phyloP scores from a whole-genome alignment of 2,797 vertebrate genomes.

The Acanthornis magna region DNA sequence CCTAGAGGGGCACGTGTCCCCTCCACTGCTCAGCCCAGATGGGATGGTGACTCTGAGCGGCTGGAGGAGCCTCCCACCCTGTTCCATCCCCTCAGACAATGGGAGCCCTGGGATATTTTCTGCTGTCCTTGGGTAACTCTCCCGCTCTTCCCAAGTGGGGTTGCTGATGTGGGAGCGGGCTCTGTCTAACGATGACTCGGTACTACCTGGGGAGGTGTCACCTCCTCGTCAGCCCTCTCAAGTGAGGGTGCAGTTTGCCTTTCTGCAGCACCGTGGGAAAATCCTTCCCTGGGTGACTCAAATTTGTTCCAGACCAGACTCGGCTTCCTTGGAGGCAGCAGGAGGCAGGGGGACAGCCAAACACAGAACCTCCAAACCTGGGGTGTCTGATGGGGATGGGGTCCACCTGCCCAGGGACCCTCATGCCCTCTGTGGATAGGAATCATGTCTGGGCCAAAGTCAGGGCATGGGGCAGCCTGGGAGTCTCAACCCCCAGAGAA shows the following conservation, averaged over 20 bases:
- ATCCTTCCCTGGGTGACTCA: constrained; percentile 27
- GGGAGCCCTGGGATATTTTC: background rate
- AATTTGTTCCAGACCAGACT: background rate
- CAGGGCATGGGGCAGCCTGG: background rate
- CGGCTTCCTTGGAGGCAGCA: background rate
- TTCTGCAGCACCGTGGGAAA: constrained; percentile 55
- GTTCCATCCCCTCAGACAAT: fast-evolving
- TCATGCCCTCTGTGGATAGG: fast-evolving
- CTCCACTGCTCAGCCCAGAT: background rate
- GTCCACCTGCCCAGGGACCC: fast-evolving
- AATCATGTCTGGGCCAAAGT: fast-evolving
- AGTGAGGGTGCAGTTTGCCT: background rate
- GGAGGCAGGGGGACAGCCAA: background rate
- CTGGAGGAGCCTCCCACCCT: background rate
- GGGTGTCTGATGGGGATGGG: fast-evolving
- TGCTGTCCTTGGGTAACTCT: background rate
- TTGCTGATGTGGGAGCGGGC: background rate
- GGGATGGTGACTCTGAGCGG: background rate
- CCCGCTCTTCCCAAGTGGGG: fast-evolving
- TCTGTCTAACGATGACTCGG: background rate
- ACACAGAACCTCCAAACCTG: fast-evolving
- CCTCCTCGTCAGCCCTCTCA: background rate
- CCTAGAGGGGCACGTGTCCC: fast-evolving
- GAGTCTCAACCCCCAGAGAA: fast-evolving
- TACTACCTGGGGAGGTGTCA: background rate